Base-by-base conservation (phyloP, 35 echinoderm and acorn worm genomes). In the Diadema setosum region DNA sequence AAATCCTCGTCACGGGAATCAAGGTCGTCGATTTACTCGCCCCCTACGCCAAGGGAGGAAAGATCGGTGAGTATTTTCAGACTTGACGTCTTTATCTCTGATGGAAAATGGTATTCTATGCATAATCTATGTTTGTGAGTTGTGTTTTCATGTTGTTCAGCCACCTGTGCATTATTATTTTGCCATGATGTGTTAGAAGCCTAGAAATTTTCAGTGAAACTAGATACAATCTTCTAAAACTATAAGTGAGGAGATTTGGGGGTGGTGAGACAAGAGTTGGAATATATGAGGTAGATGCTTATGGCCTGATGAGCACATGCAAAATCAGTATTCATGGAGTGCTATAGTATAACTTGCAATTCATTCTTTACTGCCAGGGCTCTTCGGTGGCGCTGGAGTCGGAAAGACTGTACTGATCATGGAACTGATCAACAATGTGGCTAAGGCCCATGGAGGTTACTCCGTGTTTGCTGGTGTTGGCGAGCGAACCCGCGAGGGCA, bases 391-490 rank as follows among this genome's bases (percentile, higher is more conserved):
- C 65, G 96, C 96, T 84, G 96, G 96, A 90, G 96, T 99, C 27
- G 96, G 96, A 59, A 99, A 99, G 89, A 99, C 96, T 70, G 96
- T 99, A 83, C 74, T 99, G 32, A 99, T 99, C 82, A 99, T 99
- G 96, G 96, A 99, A 86, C 87, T 99, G 85, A 99, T 99, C 69
- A 99, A 99, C 93, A 99, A 99, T n/a, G 93, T 99, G 26, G 96
- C 96, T 90, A 99, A 99, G 75, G 92, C 92, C 60, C 96, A 99
- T 56, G 96, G 96, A 92, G 96, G 96, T 95, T 99, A 94, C 93
- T 99, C 96, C 1, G 96, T 99, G 70, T 95, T 99, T 70, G 96
- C 96, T 16, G 96, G 96, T 75, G 96, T 99, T 7, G 96, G 96
- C 20, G 96, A 99, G 52, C 85, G 96, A 14, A 95, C 96, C 42